phyloP scores from a whole-genome alignment of 2,888 invertebrate species.

The Rhynchonema sp. region DNA sequence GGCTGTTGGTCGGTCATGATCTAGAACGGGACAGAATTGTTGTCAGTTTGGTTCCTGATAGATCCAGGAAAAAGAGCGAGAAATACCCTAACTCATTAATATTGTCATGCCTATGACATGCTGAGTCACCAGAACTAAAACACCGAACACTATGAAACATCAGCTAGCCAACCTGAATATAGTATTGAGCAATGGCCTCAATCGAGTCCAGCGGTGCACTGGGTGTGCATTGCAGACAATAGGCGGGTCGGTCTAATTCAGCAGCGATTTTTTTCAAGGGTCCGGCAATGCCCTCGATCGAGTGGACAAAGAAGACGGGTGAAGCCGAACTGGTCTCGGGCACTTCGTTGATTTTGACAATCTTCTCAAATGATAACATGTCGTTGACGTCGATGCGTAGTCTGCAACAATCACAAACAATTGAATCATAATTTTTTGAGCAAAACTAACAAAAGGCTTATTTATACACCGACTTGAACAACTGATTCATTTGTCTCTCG shows the following conservation, averaged over 20 bases:
- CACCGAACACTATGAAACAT: too few relatives aligned
- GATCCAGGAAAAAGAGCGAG: too few relatives aligned
- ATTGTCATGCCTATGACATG: too few relatives aligned
- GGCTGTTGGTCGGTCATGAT: constrained; percentile 53
- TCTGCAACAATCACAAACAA: constrained; percentile 1
- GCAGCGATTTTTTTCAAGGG: constrained; percentile 49
- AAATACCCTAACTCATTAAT: too few relatives aligned
- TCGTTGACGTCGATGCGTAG: constrained; percentile 32
- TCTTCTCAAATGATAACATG: constrained; percentile 51
- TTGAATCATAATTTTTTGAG: not conserved
- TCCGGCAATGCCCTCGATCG: constrained; percentile 63
- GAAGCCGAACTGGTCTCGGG: not conserved
- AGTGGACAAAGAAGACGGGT: constrained; percentile 43
- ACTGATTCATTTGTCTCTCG: constrained; percentile 26
- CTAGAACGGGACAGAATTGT: constrained; percentile 16
- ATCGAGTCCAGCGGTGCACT: constrained; percentile 54
- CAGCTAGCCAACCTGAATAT: constrained; percentile 10
- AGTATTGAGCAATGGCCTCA: constrained; percentile 43
- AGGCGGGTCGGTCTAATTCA: constrained; percentile 56
- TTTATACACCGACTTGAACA: constrained; percentile 17
- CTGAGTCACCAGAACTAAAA: too few relatives aligned
- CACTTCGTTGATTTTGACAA: constrained; percentile 41
- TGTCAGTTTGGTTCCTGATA: too few relatives aligned
- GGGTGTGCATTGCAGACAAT: constrained; percentile 68
- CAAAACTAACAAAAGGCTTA: not conserved